Base-by-base conservation (phyloP, 2,797 vertebrate genomes). In the Chaetodon trifasciatus region DNA sequence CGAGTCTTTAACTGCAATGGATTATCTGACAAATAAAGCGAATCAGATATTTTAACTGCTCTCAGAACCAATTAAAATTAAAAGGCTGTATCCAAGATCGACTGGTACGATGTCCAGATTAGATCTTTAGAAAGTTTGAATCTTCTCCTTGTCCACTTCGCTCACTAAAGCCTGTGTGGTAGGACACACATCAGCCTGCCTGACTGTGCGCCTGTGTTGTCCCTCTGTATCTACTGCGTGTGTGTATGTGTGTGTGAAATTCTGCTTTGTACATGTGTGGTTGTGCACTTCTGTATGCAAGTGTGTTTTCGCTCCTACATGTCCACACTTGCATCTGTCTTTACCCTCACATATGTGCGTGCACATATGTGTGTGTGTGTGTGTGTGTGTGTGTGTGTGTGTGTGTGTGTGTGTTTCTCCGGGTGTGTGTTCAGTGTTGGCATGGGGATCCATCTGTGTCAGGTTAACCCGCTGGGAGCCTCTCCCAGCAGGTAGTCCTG, bases 401-500 rank as follows among this genome's bases (percentile, higher is more conserved):
- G 46, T 32, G 28, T 32, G 28, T 32, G 28, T 32, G 28, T 4
- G 28, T 3, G 28, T 64, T 44, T 60, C 61, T 87, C 80, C 82
- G 73, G 92, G 92, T 88, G 92, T 90, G 92, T 89, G 90, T 91
- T 92, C 89, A 86, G 77, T 4, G 64, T 73, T 58, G 88, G 75
- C 47, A 74, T 85, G 82, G 85, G 86, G 81, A 76, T 93, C 92
- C 94, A 96, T 94, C 95, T 96, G 96, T 95, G 94, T 96, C 92
- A 88, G 93, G 95, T 97, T 96, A 97, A 96, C 88, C 92, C 93
- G 85, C 87, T 90, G 91, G 90, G 93, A 94, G 93, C 93, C 89
- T 94, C 94, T 97, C 97, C 93, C 97, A 97, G 97, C 96, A 96
- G 96, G 97, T 96, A 95, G 96, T 93, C 93, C 93, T 94, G 92